Percentiles rank a stretch among this genome's conserved stretches.
Conservation (phyloP, 2,797 vertebrate species). For the Ctenopoma kingsleyae region DNA sequence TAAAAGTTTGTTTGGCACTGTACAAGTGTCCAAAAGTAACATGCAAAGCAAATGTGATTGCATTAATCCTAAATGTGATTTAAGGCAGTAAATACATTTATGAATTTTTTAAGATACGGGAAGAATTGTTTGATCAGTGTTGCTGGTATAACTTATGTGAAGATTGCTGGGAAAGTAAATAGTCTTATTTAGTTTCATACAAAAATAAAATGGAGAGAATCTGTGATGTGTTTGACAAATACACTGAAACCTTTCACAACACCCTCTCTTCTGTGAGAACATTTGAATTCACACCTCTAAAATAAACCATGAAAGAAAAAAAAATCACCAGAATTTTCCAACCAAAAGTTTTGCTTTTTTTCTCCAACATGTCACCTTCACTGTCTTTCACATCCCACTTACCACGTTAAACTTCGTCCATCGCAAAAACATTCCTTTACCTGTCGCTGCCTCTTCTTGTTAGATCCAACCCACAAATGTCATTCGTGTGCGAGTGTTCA, state of each 20-base stretch:
- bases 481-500: slow-evolving; percentile 1
- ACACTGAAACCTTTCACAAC: slow-evolving; percentile 58
- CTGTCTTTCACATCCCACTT: slow-evolving; percentile 30
- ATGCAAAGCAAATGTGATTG: slow-evolving; percentile 71
- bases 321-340: slow-evolving; percentile 47
- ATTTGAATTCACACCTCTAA: slow-evolving; percentile 49
- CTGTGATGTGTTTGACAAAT: slow-evolving; percentile 61
- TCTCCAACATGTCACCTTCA: not conserved
- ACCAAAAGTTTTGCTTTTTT: slow-evolving; percentile 20
- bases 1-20: slow-evolving; percentile 61
- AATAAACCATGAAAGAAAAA: slow-evolving; percentile 49
- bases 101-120: slow-evolving; percentile 68
- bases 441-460: not conserved
- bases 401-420: slow-evolving; percentile 4
- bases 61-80: slow-evolving; percentile 66
- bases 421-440: slow-evolving; percentile 47
- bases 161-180: slow-evolving; percentile 58
- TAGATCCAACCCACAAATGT: slow-evolving; percentile 14
- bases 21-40: slow-evolving; percentile 74
- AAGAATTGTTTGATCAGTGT: slow-evolving; percentile 56
- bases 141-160: slow-evolving; percentile 68
- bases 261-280: slow-evolving; percentile 55
- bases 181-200: slow-evolving; percentile 64
- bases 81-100: slow-evolving; percentile 77
- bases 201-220: slow-evolving; percentile 76